Evolutionary conservation across 2,797 vertebrate genomes (phyloP).

Genomic region (Alfaro cultratus): DNA sequence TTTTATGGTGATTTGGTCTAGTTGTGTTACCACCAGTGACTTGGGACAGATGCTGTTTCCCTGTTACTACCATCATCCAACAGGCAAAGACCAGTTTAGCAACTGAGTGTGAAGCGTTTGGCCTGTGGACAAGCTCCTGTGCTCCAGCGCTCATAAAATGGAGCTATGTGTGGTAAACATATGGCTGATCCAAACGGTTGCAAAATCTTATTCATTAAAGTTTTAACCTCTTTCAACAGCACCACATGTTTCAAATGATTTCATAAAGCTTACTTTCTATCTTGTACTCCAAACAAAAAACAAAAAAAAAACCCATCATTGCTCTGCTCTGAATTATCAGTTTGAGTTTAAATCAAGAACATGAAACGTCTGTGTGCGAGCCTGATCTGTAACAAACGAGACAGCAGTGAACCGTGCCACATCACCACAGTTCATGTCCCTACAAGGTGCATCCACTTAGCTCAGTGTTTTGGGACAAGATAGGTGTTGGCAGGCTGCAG

Average conservation of each 20-base stretch:
- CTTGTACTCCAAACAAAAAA: conserved; percentile 16
- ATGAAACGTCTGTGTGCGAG: conserved; percentile 25
- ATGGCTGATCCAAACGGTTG: conserved; percentile 49
- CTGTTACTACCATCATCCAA: conserved; percentile 40
- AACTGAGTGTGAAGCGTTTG: conserved; percentile 52
- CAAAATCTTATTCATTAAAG: conserved; percentile 36
- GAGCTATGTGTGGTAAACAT: conserved; percentile 53
- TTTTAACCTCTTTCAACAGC: conserved; percentile 24
- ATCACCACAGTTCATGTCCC: conserved; percentile 50
- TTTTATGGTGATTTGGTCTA: conserved; percentile 44
- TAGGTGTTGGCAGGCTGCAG: conserved; percentile 61
- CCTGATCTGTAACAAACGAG: conserved; percentile 36
- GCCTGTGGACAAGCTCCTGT: conserved; percentile 36
- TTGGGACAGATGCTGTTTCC: conserved; percentile 28
- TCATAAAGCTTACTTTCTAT: conserved; percentile 27
- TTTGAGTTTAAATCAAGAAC: conserved; percentile 32
- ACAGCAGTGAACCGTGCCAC: conserved; percentile 34
- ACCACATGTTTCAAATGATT: conserved; percentile 49
- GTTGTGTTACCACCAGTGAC: conserved; percentile 36
- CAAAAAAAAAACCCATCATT: conserved; percentile 1
- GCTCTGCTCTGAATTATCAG: conserved; percentile 39
- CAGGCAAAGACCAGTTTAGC: conserved; percentile 40
- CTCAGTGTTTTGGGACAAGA: conserved; percentile 71
- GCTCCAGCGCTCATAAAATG: conserved; percentile 33
- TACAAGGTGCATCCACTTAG: conserved; percentile 74